These are phyloP conservation scores for Trichechus manatus DNA, from an alignment of 2,113 vertebrate species.

Conservation along the genomic window DNA sequence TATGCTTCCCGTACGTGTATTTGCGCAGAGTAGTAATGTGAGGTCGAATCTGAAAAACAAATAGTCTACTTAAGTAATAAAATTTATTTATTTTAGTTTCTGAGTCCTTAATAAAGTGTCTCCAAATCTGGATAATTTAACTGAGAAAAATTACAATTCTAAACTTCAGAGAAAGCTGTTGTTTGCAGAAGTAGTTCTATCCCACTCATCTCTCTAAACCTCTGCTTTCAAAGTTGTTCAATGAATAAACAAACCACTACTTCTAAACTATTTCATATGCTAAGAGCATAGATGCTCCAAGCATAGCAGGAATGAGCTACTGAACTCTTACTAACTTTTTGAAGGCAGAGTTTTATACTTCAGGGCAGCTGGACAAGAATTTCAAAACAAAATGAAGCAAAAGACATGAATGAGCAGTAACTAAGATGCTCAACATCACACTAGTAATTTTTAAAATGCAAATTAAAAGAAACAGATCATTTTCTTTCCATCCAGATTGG, in stretches of 20 bases:
- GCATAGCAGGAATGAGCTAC: neutral
- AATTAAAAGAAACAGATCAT: neutral
- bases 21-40: constrained; percentile 98
- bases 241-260: neutral
- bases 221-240: neutral
- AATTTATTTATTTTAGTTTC: neutral
- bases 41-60: constrained; percentile 94
- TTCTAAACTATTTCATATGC: neutral
- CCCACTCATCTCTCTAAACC: neutral
- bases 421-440: neutral
- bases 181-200: constrained; percentile 30
- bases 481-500: neutral
- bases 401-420: neutral
- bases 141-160: neutral
- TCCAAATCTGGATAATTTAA: neutral
- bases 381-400: neutral
- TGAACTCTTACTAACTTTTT: neutral
- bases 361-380: neutral
- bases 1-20: constrained; percentile 99
- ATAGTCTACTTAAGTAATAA: constrained; percentile 39
- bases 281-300: neutral
- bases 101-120: neutral
- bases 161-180: constrained; percentile 23
- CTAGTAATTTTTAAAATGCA: neutral
- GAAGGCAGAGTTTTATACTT: neutral